Conservation (phyloP, 2,888 invertebrate species). For the Acheta domesticus region DNA sequence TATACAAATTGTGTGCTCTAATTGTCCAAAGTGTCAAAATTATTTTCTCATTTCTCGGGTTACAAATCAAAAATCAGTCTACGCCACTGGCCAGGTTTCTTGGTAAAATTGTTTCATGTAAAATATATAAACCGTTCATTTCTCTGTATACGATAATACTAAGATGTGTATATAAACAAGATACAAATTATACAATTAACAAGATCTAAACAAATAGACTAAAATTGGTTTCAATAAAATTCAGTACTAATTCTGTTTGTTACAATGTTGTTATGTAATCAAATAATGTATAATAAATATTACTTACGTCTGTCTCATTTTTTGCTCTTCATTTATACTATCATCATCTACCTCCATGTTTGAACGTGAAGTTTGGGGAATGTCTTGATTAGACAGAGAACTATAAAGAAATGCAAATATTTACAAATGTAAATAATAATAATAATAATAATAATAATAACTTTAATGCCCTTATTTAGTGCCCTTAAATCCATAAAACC, state of each 20-base stretch:
- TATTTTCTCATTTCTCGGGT: too few relatives aligned
- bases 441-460: background rate
- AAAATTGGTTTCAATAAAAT: background rate
- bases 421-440: background rate
- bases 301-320: background rate
- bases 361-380: background rate
- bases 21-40: too few relatives aligned
- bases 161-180: too few relatives aligned
- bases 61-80: too few relatives aligned
- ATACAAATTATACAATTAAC: too few relatives aligned
- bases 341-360: background rate
- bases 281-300: background rate
- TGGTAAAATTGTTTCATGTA: too few relatives aligned
- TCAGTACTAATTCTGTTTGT: background rate
- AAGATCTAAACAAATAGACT: background rate
- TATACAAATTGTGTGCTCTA: too few relatives aligned
- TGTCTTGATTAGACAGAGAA: background rate
- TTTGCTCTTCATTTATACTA: background rate
- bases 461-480: too few relatives aligned
- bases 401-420: background rate
- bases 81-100: too few relatives aligned
- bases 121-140: too few relatives aligned
- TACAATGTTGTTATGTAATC: background rate
- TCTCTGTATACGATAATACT: too few relatives aligned
- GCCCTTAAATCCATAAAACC: too few relatives aligned